A percentile compares a stretch with the other conserved stretches of the same genome.
Evolutionary conservation across 1,140 invertebrate species (phyloP).

Genomic region (Bombus superbus): DNA sequence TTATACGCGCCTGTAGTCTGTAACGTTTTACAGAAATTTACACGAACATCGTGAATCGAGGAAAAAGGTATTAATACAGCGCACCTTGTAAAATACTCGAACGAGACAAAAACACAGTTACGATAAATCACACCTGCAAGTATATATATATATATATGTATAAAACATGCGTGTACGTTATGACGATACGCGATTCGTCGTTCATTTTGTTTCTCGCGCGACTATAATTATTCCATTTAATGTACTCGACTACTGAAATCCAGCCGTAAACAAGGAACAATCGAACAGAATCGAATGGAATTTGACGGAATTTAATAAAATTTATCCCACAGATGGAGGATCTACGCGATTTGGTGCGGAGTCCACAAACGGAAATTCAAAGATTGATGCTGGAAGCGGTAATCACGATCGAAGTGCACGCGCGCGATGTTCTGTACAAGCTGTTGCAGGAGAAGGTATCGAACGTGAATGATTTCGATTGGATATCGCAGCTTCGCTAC

Average conservation of each 20-base stretch:
- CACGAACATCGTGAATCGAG: too few species aligned
- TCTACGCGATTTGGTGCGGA: slow-evolving; percentile 85
- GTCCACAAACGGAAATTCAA: slow-evolving; percentile 87
- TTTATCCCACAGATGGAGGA: slow-evolving; percentile 84
- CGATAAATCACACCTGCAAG: too few species aligned
- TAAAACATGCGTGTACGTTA: too few species aligned
- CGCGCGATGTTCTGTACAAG: slow-evolving; percentile 86
- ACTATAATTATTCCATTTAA: neutral
- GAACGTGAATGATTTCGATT: slow-evolving; percentile 89
- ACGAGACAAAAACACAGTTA: too few species aligned
- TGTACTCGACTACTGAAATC: neutral
- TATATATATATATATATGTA: too few species aligned
- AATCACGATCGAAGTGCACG: slow-evolving; percentile 89
- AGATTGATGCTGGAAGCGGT: slow-evolving; percentile 85
- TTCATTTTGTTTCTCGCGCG: neutral
- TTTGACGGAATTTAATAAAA: neutral
- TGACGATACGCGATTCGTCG: neutral
- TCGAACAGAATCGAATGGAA: too few species aligned
- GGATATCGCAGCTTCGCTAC: slow-evolving; percentile 91
- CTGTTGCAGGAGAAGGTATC: slow-evolving; percentile 86
- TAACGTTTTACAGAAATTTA: too few species aligned
- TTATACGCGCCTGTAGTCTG: too few species aligned
- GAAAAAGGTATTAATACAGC: too few species aligned
- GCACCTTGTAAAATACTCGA: neutral
- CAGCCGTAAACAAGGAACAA: neutral